Evolutionary conservation across 2,113 vertebrate species (phyloP).

Genomic region (Notiomystis cincta): DNA sequence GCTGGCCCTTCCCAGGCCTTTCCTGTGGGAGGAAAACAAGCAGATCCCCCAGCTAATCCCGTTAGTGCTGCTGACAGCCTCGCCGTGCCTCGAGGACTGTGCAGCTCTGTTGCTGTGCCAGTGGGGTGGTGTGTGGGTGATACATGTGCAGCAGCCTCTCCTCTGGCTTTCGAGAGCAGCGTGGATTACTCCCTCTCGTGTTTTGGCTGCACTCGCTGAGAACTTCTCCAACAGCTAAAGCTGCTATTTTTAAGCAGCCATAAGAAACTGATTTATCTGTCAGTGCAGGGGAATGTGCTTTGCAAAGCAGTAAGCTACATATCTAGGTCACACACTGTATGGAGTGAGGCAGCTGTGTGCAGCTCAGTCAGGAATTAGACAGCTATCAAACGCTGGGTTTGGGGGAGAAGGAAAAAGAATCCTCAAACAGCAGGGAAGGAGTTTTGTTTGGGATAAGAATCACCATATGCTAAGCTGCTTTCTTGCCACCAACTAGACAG

Average conservation of each 20-base stretch:
- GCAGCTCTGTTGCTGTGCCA: neutral
- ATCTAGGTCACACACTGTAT: constrained; percentile 49
- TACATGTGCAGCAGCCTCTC: neutral
- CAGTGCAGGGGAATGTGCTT: constrained; percentile 50
- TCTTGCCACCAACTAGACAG: neutral
- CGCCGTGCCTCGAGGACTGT: neutral
- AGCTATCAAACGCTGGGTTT: neutral
- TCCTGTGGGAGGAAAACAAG: neutral
- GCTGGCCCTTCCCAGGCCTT: neutral
- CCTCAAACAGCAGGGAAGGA: neutral
- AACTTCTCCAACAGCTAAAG: constrained; percentile 9
- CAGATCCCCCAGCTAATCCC: constrained; percentile 19
- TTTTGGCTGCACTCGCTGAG: neutral
- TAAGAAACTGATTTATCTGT: constrained; percentile 55
- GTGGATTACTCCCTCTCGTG: neutral
- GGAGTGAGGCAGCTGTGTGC: neutral
- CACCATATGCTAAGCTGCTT: neutral
- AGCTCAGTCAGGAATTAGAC: constrained; percentile 41
- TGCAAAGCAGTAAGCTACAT: constrained; percentile 40
- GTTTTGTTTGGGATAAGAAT: constrained; percentile 9
- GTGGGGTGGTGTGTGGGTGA: neutral
- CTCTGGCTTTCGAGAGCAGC: neutral
- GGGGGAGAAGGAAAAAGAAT: neutral
- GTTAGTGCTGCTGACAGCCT: constrained; percentile 16
- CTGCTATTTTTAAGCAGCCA: constrained; percentile 44